Evolutionary conservation across 2,113 vertebrate species (phyloP).

Genomic region (Agelaius phoeniceus): DNA sequence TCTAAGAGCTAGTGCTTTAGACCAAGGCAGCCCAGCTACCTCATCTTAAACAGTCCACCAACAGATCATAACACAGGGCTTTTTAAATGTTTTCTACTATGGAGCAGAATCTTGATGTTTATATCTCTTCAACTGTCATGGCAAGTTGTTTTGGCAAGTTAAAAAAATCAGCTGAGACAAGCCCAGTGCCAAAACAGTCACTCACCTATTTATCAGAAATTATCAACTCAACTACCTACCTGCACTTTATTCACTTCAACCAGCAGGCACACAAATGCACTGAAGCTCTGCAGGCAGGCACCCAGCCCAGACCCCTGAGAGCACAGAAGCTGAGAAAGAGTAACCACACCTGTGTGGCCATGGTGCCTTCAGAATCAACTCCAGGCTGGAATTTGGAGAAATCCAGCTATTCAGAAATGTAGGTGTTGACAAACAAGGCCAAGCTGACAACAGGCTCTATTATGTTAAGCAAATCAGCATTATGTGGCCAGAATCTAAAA

Average conservation of each 20-base stretch:
- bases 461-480: background rate
- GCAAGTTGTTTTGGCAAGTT: background rate
- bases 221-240: background rate
- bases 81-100: background rate
- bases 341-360: background rate
- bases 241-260: background rate
- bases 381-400: background rate
- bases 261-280: background rate
- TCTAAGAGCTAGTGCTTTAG: background rate
- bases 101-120: background rate
- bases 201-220: background rate
- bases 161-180: background rate
- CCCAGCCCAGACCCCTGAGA: background rate
- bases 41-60: background rate
- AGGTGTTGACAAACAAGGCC: background rate
- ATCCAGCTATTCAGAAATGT: background rate
- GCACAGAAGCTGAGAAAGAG: background rate
- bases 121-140: background rate
- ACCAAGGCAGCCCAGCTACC: background rate
- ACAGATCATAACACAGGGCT: background rate
- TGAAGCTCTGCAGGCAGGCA: background rate
- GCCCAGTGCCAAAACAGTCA: background rate
- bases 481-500: background rate
- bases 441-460: background rate
- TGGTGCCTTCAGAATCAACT: background rate